Evolutionary conservation across 2,113 vertebrate species (phyloP).

Genomic region (Gnathonemus longibarbis): DNA sequence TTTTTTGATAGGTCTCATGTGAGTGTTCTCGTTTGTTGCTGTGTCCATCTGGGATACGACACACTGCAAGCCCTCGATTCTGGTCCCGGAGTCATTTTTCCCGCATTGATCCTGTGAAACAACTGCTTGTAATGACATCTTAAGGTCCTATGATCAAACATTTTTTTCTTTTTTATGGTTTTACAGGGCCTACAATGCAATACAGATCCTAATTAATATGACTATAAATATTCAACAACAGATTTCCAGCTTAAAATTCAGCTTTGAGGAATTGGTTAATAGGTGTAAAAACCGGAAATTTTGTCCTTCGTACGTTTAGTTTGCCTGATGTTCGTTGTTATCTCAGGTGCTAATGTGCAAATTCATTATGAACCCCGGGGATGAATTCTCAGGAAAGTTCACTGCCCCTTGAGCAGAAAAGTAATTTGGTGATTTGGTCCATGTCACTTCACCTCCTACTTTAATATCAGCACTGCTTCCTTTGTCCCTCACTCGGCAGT

Average conservation of each 20-base stretch:
- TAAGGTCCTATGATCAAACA: neutral
- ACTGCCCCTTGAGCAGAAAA: neutral
- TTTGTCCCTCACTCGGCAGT: neutral
- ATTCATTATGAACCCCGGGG: neutral
- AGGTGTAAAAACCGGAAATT: neutral
- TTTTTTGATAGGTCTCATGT: constrained; percentile 24
- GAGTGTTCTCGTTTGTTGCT: neutral
- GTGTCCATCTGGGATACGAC: neutral
- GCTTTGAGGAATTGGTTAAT: neutral
- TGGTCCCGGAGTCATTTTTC: neutral
- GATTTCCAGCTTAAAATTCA: neutral
- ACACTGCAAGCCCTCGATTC: neutral
- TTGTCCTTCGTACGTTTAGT: neutral
- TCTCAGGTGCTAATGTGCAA: neutral
- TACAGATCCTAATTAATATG: neutral
- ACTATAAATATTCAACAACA: neutral
- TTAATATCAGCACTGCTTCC: neutral
- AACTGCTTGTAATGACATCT: neutral
- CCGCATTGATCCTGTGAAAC: neutral
- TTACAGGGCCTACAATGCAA: neutral
- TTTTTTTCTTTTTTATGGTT: neutral
- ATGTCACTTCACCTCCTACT: neutral
- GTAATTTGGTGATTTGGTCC: neutral
- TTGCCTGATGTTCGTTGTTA: neutral
- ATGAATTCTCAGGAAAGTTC: neutral